Percentiles rank a stretch among this genome's conserved stretches.
phyloP scores from a whole-genome alignment of 2,113 vertebrate species.

The Myrmophylax atrothorax region DNA sequence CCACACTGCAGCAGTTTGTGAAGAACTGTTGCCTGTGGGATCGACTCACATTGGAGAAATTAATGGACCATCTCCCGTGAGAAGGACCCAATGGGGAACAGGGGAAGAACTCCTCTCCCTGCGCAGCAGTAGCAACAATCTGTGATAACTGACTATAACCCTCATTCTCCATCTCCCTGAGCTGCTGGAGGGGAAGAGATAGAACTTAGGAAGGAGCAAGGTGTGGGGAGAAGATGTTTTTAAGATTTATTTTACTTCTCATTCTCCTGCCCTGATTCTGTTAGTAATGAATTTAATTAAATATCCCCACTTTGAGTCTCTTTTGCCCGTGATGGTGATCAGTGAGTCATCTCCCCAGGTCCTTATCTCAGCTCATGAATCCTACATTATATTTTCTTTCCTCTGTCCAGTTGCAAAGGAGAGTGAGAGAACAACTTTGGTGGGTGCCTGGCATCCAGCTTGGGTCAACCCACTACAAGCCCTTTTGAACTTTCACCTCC shows the following conservation, averaged over 20 bases:
- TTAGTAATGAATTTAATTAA: neutral
- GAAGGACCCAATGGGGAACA: neutral
- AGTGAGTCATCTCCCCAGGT: neutral
- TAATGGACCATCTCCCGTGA: neutral
- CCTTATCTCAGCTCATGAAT: neutral
- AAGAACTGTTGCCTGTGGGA: neutral
- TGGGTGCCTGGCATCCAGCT: neutral
- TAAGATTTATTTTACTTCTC: neutral
- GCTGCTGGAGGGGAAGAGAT: neutral
- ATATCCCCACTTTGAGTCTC: neutral
- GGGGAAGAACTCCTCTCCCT: neutral
- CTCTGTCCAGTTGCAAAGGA: neutral
- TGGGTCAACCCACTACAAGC: neutral
- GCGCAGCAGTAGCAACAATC: neutral
- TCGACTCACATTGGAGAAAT: neutral
- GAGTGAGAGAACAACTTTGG: neutral
- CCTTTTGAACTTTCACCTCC: neutral
- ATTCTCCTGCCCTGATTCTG: neutral
- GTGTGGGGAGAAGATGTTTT: neutral
- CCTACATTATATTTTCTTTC: neutral
- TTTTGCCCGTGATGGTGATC: neutral
- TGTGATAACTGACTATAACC: neutral
- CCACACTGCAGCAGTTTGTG: neutral
- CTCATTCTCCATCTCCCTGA: neutral
- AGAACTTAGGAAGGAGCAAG: neutral